Base-by-base conservation (phyloP, 2,888 invertebrate genomes). In the Odontomyia ornata region DNA sequence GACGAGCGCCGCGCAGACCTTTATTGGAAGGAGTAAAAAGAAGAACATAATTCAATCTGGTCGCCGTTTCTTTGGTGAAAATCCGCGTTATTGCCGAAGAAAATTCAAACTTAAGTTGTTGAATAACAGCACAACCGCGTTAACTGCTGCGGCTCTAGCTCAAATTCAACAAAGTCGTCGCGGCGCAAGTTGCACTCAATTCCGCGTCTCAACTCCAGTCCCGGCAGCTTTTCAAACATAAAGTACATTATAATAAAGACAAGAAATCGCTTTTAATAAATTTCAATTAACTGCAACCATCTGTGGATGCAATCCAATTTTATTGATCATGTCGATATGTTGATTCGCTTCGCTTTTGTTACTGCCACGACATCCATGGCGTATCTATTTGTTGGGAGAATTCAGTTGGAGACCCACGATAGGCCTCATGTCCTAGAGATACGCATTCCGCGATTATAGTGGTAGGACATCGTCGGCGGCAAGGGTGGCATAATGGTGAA, bases 261-360 rank as follows among this genome's bases (percentile, higher is more conserved):
- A 60, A 73, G 73, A 73, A 57, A 73, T 73, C 57, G 73, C 36
- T 73, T 73, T 73, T 73, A 73, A 57, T 73, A 73, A 73, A 73
- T 73, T 73, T 73, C 73, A 73, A 73, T 73, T 73, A 73, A 73
- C 57, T 73, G 23, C 73, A 73, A 73, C 73, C 73, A 73, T 60
- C 36, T 60, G 73, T 30, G 25, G 57, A 73, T 36, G 60, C 73
- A 57, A 73, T 69, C 30, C 69, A 69, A 69, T 69, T 69, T 69
- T 69, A 69, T 69, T 69, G 69, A 69, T 69, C 46, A 18, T 47
- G 69, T 69, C 47, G 69, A 47, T 69, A 18, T 60, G 60, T 60
- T 23, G 60, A 60, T 25, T 11, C 25, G 25, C 25, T 25, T 23
- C 25, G 60, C 7, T 25, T 60, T 25, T 25, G 11, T 25, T 52